Evolutionary conservation across 2,888 invertebrate species (phyloP).

Genomic region (Globia sparganii): DNA sequence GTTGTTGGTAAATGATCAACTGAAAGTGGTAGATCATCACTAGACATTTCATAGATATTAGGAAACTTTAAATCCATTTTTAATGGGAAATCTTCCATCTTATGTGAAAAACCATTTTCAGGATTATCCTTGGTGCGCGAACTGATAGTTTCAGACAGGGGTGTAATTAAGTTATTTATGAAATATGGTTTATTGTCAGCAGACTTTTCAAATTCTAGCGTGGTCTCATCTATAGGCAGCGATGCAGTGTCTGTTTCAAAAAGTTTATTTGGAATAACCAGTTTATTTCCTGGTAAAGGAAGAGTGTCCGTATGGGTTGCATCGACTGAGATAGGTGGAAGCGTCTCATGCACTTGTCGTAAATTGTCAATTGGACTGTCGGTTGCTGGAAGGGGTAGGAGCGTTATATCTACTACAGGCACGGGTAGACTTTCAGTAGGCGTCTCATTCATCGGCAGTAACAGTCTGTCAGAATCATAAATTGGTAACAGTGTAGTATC

Average conservation of each 20-base stretch:
- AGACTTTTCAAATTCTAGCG: neutral
- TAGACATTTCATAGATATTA: neutral
- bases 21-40: neutral
- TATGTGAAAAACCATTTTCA: neutral
- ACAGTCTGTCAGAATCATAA: neutral
- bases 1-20: neutral
- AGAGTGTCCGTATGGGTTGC: neutral
- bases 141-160: neutral
- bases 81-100: neutral
- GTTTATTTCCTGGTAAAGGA: neutral
- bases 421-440: neutral
- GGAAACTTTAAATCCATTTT: conserved; percentile 18
- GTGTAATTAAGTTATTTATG: conserved; percentile 10
- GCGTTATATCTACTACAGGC: neutral
- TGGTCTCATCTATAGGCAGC: neutral
- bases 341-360: neutral
- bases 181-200: conserved; percentile 8
- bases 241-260: neutral
- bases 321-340: neutral
- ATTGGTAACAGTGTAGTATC: neutral
- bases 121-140: neutral
- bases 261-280: neutral
- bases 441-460: neutral
- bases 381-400: neutral
- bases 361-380: neutral